These are phyloP conservation scores for Lasioglossum morio DNA, from an alignment of 2,888 invertebrate genomes.

Conservation along the genomic window DNA sequence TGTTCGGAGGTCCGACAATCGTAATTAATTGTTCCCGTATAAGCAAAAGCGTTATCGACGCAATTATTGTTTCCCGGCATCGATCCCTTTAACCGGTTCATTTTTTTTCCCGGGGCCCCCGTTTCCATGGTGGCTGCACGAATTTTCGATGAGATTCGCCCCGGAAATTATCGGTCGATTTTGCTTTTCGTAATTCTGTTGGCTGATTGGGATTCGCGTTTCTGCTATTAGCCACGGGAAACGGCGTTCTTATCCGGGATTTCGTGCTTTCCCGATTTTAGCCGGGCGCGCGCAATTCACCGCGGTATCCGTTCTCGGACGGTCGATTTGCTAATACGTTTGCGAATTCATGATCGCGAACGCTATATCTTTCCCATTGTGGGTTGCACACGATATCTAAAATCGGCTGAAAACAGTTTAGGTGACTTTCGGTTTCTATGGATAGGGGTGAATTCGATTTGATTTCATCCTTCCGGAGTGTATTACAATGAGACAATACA, in stretches of 20 bases:
- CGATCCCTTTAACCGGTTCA: background rate
- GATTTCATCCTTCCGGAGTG: no score
- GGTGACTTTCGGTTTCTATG: background rate
- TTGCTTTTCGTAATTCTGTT: background rate
- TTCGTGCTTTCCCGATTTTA: background rate
- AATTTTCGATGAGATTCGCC: slow-evolving; percentile 19
- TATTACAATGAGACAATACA: no score
- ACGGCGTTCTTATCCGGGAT: background rate
- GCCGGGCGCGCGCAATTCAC: background rate
- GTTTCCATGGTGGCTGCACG: slow-evolving; percentile 28
- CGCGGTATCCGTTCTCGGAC: background rate
- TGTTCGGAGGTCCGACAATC: background rate
- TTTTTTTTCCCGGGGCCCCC: background rate
- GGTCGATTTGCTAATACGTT: background rate
- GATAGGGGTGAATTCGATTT: background rate
- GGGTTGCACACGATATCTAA: background rate
- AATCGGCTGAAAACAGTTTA: background rate
- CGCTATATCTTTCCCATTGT: background rate
- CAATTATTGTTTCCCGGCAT: slow-evolving; percentile 34
- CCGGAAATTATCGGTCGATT: slow-evolving; percentile 20
- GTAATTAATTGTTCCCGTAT: slow-evolving; percentile 51
- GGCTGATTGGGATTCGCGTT: background rate
- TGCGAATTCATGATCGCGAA: background rate
- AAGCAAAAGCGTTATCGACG: slow-evolving; percentile 51
- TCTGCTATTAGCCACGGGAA: background rate